Percentiles rank a stretch among this genome's conserved stretches.
Evolutionary conservation across 1,140 invertebrate species (phyloP).

Genomic region (Vollenhovia emeryi): DNA sequence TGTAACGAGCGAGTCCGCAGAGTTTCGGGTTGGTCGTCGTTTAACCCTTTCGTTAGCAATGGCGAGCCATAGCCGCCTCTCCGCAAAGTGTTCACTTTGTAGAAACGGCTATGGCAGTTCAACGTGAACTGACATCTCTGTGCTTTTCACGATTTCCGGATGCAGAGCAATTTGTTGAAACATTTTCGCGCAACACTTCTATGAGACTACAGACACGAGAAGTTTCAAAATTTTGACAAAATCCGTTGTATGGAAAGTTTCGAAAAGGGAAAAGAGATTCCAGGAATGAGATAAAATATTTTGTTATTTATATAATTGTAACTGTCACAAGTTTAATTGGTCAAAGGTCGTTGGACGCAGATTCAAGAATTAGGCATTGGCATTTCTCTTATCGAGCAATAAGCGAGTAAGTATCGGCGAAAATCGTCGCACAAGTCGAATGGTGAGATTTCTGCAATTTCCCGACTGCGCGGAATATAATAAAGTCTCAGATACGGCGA

Average conservation of each 20-base stretch:
- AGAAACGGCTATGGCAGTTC: slow-evolving; percentile 7
- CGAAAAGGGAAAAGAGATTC: neutral
- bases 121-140: slow-evolving; percentile 28
- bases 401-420: neutral
- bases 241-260: neutral
- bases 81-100: slow-evolving; percentile 51
- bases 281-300: neutral
- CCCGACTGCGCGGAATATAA: neutral
- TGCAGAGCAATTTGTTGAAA: slow-evolving; percentile 38
- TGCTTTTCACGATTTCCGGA: slow-evolving; percentile 24
- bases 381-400: neutral
- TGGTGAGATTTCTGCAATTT: neutral
- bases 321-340: neutral
- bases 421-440: neutral
- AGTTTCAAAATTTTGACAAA: neutral
- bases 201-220: neutral
- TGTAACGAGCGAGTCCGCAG: slow-evolving; percentile 48
- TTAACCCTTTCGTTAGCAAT: slow-evolving; percentile 54
- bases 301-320: neutral
- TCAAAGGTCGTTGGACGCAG: neutral
- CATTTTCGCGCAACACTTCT: too few species aligned
- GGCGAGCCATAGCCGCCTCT: slow-evolving; percentile 18
- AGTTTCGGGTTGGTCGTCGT: slow-evolving; percentile 41
- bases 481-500: neutral
- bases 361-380: neutral